A percentile compares a stretch with the other conserved stretches of the same genome.
phyloP scores from a whole-genome alignment of 2,888 invertebrate species.

The Patella pellucida region DNA sequence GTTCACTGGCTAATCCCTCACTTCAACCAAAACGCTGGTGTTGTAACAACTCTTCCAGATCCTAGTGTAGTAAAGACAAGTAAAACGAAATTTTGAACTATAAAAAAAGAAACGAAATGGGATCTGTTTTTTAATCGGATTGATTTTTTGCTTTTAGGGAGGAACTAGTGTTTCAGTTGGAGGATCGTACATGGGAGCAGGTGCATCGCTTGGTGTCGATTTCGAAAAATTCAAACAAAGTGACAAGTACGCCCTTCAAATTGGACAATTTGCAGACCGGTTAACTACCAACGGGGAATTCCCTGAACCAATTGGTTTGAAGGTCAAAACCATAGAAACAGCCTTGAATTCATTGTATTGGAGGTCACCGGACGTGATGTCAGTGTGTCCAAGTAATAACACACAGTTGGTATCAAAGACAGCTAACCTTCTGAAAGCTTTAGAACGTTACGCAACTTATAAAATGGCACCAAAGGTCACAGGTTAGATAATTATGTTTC shows the following conservation, averaged over 20 bases:
- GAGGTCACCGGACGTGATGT: background rate
- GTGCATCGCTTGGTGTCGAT: conserved; percentile 31
- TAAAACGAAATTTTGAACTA: too few relatives aligned
- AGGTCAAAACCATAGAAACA: background rate
- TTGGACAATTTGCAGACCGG: conserved; percentile 28
- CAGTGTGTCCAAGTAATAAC: background rate
- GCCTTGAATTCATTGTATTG: conserved; percentile 23
- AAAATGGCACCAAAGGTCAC: conserved; percentile 23
- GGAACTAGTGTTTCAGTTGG: conserved; percentile 25
- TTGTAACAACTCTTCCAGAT: too few relatives aligned
- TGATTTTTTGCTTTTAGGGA: too few relatives aligned
- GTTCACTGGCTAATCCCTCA: too few relatives aligned
- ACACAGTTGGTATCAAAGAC: background rate
- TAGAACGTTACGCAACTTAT: conserved; percentile 21
- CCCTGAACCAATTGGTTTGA: conserved; percentile 31
- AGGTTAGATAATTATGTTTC: background rate
- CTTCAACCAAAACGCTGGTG: too few relatives aligned
- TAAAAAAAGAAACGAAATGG: too few relatives aligned
- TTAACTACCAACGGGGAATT: background rate
- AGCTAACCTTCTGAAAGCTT: conserved; percentile 14
- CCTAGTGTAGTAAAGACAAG: too few relatives aligned
- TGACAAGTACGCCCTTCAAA: conserved; percentile 19
- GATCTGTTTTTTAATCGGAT: too few relatives aligned
- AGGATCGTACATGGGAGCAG: conserved; percentile 35
- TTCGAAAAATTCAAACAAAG: conserved; percentile 26